Conservation (phyloP, 2,797 vertebrate species). For the Bufotes viridis region DNA sequence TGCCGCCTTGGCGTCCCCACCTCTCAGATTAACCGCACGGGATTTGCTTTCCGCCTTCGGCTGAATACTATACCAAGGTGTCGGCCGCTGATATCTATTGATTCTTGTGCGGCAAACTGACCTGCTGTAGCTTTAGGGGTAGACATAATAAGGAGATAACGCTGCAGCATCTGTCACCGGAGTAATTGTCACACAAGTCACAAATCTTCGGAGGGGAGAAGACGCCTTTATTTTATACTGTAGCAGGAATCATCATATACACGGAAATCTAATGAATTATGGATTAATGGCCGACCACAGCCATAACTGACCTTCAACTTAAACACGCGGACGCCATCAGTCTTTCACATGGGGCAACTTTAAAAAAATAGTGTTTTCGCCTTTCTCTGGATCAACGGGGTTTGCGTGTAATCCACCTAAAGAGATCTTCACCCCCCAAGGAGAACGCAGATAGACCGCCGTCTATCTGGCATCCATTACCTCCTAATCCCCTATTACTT, state of each 20-base stretch:
- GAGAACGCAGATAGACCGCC: too few species aligned
- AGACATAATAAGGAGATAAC: neutral
- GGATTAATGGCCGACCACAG: neutral
- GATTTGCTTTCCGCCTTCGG: conserved; percentile 1
- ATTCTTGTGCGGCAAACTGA: neutral
- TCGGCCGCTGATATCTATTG: neutral
- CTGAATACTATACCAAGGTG: conserved; percentile 18
- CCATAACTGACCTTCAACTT: neutral
- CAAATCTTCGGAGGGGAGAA: neutral
- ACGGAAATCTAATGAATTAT: neutral
- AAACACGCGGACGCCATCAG: too few species aligned
- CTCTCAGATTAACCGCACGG: conserved; percentile 4
- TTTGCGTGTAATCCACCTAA: too few species aligned
- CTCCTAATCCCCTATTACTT: too few species aligned
- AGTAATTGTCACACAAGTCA: conserved; percentile 1
- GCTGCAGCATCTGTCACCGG: neutral
- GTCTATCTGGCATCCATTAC: too few species aligned
- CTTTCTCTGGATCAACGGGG: too few species aligned
- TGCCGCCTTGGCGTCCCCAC: neutral
- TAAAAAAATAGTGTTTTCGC: too few species aligned
- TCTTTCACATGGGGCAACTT: too few species aligned
- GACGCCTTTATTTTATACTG: neutral
- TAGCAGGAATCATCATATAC: neutral
- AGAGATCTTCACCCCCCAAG: too few species aligned
- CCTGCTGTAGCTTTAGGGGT: conserved; percentile 9